A percentile compares a stretch with the other conserved stretches of the same genome.
Conservation (phyloP, 2,113 vertebrate species). For the Malurus cyaneus region DNA sequence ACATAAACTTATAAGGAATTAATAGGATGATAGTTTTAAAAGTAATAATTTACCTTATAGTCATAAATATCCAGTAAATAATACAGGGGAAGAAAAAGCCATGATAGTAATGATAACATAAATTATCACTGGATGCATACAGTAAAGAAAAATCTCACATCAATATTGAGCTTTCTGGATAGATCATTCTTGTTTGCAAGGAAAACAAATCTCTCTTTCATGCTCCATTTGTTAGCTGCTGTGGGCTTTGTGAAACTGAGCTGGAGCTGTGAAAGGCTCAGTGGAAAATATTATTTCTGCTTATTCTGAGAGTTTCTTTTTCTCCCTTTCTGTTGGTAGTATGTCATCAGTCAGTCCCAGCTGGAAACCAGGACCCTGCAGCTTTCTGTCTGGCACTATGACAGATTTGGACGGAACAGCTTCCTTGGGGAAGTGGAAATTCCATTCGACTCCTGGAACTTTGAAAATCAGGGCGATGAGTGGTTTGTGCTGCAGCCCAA, state of each 20-base stretch:
- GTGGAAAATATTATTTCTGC: constrained; percentile 17
- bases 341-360: constrained; percentile 95
- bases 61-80: not conserved
- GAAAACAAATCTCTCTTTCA: constrained; percentile 18
- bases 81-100: not conserved
- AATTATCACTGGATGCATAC: not conserved
- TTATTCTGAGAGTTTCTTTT: not conserved
- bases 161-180: not conserved
- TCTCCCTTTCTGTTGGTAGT: constrained; percentile 74
- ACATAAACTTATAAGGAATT: not conserved
- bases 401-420: constrained; percentile 92
- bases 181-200: not conserved
- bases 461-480: constrained; percentile 87
- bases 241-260: not conserved
- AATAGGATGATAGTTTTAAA: not conserved
- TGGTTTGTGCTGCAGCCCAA: constrained; percentile 92
- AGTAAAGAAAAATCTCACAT: not conserved
- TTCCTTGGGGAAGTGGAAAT: constrained; percentile 97
- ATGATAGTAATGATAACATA: not conserved
- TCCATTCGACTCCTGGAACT: constrained; percentile 93
- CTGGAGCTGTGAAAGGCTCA: not conserved
- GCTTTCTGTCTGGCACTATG: constrained; percentile 96
- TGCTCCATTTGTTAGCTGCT: constrained; percentile 20
- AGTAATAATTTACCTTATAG: not conserved
- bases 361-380: constrained; percentile 92